Evolutionary conservation across 2,888 invertebrate genomes (phyloP).

Genomic region (Pheosia tremula): DNA sequence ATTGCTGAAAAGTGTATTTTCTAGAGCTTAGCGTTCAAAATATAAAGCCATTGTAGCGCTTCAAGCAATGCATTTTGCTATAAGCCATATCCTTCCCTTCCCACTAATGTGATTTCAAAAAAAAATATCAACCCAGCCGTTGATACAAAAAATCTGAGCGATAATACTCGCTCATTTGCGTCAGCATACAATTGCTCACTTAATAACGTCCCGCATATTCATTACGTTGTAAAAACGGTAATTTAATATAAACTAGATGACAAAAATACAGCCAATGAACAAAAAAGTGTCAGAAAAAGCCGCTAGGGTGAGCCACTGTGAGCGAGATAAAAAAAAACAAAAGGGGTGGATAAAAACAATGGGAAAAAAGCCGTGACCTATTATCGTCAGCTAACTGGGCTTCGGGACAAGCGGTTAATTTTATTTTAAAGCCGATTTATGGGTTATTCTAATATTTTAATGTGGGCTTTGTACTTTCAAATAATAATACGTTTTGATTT

Average conservation of each 20-base stretch:
- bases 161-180: constrained; percentile 74
- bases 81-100: no score
- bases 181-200: constrained; percentile 65
- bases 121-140: constrained; percentile 44
- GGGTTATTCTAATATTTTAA: constrained; percentile 37
- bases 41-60: no score
- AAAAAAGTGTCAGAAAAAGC: constrained; percentile 69
- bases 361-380: constrained; percentile 61
- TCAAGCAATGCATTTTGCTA: no score
- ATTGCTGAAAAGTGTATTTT: no score
- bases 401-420: constrained; percentile 77
- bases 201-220: constrained; percentile 77
- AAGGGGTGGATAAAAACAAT: constrained; percentile 76
- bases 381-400: constrained; percentile 72
- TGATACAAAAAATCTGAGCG: constrained; percentile 53
- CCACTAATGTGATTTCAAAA: constrained; percentile 18
- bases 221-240: constrained; percentile 79
- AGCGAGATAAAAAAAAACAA: constrained; percentile 55
- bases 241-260: constrained; percentile 83
- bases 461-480: neutral
- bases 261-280: constrained; percentile 76
- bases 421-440: constrained; percentile 72
- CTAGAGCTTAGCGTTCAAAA: no score
- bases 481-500: neutral
- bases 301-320: constrained; percentile 56